A percentile compares a stretch with the other conserved stretches of the same genome.
Conservation (phyloP, 1,140 invertebrate species). For the Psix sp. region DNA sequence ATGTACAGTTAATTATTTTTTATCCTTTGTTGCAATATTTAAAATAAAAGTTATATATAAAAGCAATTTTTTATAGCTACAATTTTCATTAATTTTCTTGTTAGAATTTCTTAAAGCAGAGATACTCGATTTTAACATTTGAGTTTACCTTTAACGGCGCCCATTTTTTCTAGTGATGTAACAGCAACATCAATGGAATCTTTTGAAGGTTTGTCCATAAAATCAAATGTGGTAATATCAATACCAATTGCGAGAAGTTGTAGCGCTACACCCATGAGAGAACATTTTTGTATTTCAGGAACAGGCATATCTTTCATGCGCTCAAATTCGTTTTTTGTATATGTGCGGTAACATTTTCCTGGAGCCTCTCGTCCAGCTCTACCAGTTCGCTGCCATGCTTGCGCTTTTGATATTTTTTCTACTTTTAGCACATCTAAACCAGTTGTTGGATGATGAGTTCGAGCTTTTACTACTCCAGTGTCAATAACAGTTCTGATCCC, state of each 20-base stretch:
- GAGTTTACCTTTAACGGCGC: conserved; percentile 81
- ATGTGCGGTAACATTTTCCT: conserved; percentile 91
- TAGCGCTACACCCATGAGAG: conserved; percentile 85
- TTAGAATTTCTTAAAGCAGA: too few species aligned
- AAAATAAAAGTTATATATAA: too few species aligned
- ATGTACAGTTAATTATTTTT: background rate
- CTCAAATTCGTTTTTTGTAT: conserved; percentile 85
- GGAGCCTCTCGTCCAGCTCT: conserved; percentile 91
- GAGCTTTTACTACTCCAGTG: conserved; percentile 94
- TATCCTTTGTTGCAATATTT: background rate
- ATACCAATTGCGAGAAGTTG: conserved; percentile 91
- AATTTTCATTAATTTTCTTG: too few species aligned
- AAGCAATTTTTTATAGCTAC: too few species aligned
- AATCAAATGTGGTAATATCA: conserved; percentile 90
- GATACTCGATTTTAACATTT: too few species aligned
- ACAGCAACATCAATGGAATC: conserved; percentile 84
- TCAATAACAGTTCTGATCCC: conserved; percentile 97
- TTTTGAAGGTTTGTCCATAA: conserved; percentile 90
- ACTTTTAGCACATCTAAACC: conserved; percentile 92
- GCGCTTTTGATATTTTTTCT: conserved; percentile 90
- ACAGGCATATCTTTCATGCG: conserved; percentile 83
- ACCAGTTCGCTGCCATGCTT: conserved; percentile 94
- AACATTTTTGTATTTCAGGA: conserved; percentile 92
- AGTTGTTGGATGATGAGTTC: conserved; percentile 87
- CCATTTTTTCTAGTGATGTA: conserved; percentile 84